Evolutionary conservation across 2,797 vertebrate genomes (phyloP), one percentile per base, ranked within the genome.

Genomic region (Danio aesculapii): DNA sequence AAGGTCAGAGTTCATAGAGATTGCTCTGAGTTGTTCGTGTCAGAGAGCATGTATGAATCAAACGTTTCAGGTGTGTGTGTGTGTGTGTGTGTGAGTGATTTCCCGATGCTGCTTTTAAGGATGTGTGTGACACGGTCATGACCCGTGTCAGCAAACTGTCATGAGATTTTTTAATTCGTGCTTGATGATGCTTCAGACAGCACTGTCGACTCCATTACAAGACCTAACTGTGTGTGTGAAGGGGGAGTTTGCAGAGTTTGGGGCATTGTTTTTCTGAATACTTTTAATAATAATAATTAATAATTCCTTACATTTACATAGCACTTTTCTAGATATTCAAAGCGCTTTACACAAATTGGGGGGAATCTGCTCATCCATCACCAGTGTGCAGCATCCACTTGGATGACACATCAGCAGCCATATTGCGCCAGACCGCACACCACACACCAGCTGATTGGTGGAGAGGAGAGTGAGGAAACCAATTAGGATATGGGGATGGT

Each of bases 1-100:
- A 71, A 83, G 77, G 77, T 76, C 58, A 75, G 19, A 80, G 71
- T 64, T 75, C 55, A 75, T 14, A 19, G 19, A 74, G 59, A 79
- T 63, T 83, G 53, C 47, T 17, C 30, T 13, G 10, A 44, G 76
- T 53, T 46, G 57, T 58, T 43, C 64, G 50, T 62, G 47, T 58
- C 17, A 14, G 30, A 46, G 41, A 13, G 6, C 21, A 30, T 52
- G 55, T 44, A 21, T 44, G 52, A 49, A 75, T 79, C 44, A 44
- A 8, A 59, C 66, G 41, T 11, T 46, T 61, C 46, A 59, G 66
- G 59, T 76, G 78, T 76, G 30, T 70, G 11, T 21, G 9, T 71
- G 59, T 76, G 78, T 76, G 30, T 70, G 11, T 21, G 9, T 71
- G 5, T 1, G 6, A 8, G 13, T 66, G 49, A 84, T 79, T 83